Evolutionary conservation across 2,113 vertebrate genomes (phyloP), one percentile per base, ranked within the genome.

Genomic region (Sturnus vulgaris): DNA sequence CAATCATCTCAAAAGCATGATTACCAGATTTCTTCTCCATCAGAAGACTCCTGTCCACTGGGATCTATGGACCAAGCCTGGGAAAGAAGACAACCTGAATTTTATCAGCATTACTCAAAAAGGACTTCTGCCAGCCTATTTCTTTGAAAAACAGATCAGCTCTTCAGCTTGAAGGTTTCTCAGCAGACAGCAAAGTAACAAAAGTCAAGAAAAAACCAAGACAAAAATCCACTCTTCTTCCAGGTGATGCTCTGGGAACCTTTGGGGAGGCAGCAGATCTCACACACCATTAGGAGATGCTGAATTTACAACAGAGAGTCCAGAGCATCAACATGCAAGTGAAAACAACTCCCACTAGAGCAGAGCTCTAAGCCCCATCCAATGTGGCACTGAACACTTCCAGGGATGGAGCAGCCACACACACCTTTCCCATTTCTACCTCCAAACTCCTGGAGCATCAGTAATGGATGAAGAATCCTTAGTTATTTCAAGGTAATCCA

Each of bases 11-110:
- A 12, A 55, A 61, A 59, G 12, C 27, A 80, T 12, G 17, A 64
- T 14, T 22, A 3, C 4, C 23, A 19, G 7, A 10, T 31, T 50
- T 39, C 39, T 49, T 33, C 46, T 50, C 59, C 15, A 28, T 18
- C 27, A 35, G 19, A 56, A 46, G 14, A 11, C 57, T 23, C 5
- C 0, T 17, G 4, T 11, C 44, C 28, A 4, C 0, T 44, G n/a
- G 27, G 9, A 7, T n/a, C 56, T 50, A 2, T 4, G 22, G 21
- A 79, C 44, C n/a, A 64, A 63, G 55, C 5, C 53, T 42, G 46
- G 53, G 35, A 83, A 49, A 9, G 40, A 82, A 85, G 9, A 18
- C 22, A 44, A 64, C 33, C 39, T 56, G 20, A 17, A 47, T n/a
- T 56, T 44, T 63, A 52, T 2, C n/a, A 64, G 4, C 13, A 11